phyloP scores from a whole-genome alignment of 2,888 invertebrate species.

The Oscheius sp. region DNA sequence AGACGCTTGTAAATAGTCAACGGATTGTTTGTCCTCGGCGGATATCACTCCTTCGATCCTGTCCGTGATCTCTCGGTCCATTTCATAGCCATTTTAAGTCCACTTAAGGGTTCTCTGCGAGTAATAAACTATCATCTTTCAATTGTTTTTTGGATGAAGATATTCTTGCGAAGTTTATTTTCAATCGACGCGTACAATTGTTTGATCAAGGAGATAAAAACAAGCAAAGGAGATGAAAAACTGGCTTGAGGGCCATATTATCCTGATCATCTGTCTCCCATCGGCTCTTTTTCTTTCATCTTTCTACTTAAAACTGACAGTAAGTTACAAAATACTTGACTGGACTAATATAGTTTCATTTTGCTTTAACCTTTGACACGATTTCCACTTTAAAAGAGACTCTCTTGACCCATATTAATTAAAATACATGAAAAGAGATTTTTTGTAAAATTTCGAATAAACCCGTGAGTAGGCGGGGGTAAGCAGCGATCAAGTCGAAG shows the following conservation, averaged over 20 bases:
- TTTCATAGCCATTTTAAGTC: constrained; percentile 6
- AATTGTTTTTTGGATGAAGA: too few relatives aligned
- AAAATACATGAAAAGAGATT: neutral
- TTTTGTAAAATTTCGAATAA: constrained; percentile 17
- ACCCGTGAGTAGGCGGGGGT: constrained; percentile 17
- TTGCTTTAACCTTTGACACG: too few relatives aligned
- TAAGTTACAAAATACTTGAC: too few relatives aligned
- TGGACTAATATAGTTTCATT: too few relatives aligned
- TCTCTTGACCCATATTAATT: neutral
- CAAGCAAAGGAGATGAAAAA: constrained; percentile 1
- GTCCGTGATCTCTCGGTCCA: constrained; percentile 23
- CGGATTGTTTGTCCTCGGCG: constrained; percentile 28
- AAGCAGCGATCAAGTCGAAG: too few relatives aligned
- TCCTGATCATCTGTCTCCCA: too few relatives aligned
- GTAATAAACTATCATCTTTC: constrained; percentile 16
- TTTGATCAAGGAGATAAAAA: neutral
- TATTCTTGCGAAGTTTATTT: too few relatives aligned
- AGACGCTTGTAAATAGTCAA: constrained; percentile 27
- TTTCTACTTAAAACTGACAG: too few relatives aligned
- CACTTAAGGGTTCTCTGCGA: constrained; percentile 17
- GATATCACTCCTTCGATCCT: constrained; percentile 1
- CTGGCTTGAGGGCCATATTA: too few relatives aligned
- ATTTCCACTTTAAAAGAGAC: too few relatives aligned
- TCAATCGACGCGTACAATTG: too few relatives aligned
- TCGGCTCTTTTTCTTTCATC: neutral